These are phyloP conservation scores for Dolomedes plantarius DNA, from an alignment of 2,888 invertebrate species.

Conservation along the genomic window DNA sequence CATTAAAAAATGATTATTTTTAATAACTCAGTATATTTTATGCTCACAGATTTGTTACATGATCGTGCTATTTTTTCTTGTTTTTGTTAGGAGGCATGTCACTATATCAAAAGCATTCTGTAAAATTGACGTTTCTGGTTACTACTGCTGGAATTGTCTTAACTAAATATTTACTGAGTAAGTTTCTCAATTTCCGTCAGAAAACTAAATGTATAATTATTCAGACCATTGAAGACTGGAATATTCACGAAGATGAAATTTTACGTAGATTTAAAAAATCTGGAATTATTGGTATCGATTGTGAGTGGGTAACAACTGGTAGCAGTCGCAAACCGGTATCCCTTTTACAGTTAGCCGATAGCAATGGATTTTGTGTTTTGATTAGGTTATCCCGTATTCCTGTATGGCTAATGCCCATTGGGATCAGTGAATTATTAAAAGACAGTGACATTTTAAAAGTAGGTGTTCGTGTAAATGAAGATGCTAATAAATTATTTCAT, in stretches of 20 bases:
- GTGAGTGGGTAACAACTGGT: conserved; percentile 85
- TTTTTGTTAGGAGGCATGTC: too few species aligned
- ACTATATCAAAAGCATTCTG: neutral
- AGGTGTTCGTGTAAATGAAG: conserved; percentile 84
- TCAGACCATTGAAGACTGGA: conserved; percentile 41
- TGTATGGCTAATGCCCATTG: conserved; percentile 74
- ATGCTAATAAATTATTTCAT: conserved; percentile 82
- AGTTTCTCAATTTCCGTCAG: neutral
- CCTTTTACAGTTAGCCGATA: conserved; percentile 84
- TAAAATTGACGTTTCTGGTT: neutral
- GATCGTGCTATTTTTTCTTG: too few species aligned
- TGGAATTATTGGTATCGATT: conserved; percentile 85
- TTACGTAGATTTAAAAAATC: conserved; percentile 13
- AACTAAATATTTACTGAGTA: conserved; percentile 8
- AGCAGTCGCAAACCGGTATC: conserved; percentile 82
- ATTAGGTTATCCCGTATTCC: conserved; percentile 82
- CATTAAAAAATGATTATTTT: too few species aligned
- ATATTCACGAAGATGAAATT: conserved; percentile 42
- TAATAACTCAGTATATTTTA: too few species aligned
- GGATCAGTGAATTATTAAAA: conserved; percentile 80
- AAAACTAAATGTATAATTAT: conserved; percentile 32
- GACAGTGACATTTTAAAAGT: conserved; percentile 84
- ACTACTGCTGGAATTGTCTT: conserved; percentile 14
- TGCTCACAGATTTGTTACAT: too few species aligned
- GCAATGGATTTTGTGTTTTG: conserved; percentile 83